Evolutionary conservation across 2,888 invertebrate genomes (phyloP).

Genomic region (Thymelicus lineola): DNA sequence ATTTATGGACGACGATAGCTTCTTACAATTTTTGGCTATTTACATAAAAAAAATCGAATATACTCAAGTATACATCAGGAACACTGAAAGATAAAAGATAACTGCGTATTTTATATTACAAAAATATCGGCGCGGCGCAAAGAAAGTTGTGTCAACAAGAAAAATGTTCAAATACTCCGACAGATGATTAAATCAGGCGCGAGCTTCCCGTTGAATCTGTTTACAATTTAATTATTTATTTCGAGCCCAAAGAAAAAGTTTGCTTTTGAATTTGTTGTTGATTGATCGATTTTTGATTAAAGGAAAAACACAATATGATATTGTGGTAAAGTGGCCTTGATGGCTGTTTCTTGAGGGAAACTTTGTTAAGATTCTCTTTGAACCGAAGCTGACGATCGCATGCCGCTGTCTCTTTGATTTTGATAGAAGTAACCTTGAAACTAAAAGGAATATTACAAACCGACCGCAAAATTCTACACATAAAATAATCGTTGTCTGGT

Average conservation of each 20-base stretch:
- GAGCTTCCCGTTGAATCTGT: background rate
- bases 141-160: background rate
- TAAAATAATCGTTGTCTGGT: no score
- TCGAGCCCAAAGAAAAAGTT: background rate
- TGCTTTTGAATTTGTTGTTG: background rate
- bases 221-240: background rate
- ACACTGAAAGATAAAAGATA: no score
- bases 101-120: no score
- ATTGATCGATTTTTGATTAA: constrained; percentile 6
- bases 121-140: no score
- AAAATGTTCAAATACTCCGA: background rate
- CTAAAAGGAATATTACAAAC: no score
- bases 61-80: no score
- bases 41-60: no score
- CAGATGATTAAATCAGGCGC: background rate
- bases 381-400: background rate
- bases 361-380: background rate
- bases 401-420: no score
- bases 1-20: no score
- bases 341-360: background rate
- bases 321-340: background rate
- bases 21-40: no score
- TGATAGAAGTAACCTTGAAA: no score
- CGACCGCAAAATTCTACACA: no score
- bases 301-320: background rate